phyloP scores from a whole-genome alignment of 2,888 invertebrate species.

The Tiliacea citrago region DNA sequence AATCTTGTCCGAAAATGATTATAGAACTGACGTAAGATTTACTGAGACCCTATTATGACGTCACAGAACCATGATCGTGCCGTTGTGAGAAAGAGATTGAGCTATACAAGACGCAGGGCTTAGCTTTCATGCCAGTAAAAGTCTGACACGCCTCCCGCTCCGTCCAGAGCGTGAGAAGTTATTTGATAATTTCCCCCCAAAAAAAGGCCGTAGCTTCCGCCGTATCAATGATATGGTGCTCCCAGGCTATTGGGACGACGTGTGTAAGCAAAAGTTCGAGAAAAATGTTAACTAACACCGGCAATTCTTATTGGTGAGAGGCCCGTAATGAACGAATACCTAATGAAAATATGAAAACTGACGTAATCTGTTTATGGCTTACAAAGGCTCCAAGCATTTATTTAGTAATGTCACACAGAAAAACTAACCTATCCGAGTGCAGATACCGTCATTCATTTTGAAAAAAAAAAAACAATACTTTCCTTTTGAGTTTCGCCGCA shows the following conservation, averaged over 20 bases:
- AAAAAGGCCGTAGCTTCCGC: background rate
- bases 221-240: background rate
- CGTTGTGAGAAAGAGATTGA: background rate
- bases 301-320: background rate
- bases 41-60: background rate
- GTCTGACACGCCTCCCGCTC: too few species aligned
- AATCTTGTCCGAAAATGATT: too few species aligned
- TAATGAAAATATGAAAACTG: background rate
- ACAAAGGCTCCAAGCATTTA: background rate
- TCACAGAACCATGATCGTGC: background rate
- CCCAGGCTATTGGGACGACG: too few species aligned
- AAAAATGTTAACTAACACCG: background rate
- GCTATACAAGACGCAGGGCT: background rate
- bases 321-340: background rate
- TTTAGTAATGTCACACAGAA: too few species aligned
- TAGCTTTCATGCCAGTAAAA: too few species aligned
- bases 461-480: background rate
- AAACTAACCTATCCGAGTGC: background rate
- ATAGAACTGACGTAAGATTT: conserved; percentile 21
- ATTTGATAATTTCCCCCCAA: too few species aligned
- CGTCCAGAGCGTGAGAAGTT: too few species aligned
- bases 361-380: background rate
- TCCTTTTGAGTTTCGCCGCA: background rate
- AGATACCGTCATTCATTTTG: background rate
- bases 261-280: background rate